Conservation (phyloP, 2,797 vertebrate species). For the Fundulus diaphanus region DNA sequence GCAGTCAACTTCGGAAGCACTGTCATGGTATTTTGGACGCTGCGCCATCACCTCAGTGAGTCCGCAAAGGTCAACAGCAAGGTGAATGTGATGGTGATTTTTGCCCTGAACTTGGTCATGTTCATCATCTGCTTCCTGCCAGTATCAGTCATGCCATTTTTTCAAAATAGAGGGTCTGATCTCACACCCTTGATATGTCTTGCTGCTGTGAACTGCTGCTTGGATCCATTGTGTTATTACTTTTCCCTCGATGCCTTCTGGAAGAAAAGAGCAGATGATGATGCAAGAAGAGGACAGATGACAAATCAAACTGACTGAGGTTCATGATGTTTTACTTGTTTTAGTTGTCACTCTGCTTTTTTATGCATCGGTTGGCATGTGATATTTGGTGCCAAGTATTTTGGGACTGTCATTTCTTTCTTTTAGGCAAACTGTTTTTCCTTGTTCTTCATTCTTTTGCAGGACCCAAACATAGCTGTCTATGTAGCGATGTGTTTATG, state of each 20-base stretch:
- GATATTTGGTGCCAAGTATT: neutral
- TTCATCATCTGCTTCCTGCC: conserved; percentile 64
- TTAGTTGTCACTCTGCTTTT: neutral
- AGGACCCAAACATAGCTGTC: neutral
- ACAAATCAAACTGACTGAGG: neutral
- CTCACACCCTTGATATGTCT: conserved; percentile 37
- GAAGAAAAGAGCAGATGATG: conserved; percentile 53
- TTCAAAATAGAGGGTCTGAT: neutral
- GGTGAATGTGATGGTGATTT: conserved; percentile 72
- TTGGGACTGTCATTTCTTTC: neutral
- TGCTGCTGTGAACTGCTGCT: conserved; percentile 65
- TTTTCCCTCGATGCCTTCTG: conserved; percentile 75
- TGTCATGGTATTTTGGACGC: conserved; percentile 50
- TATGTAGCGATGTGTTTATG: neutral
- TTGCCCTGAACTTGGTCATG: conserved; percentile 67
- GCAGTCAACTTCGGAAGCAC: conserved; percentile 59
- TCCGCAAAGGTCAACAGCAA: conserved; percentile 56
- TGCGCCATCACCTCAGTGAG: conserved; percentile 37
- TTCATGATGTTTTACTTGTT: neutral
- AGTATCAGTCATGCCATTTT: conserved; percentile 14
- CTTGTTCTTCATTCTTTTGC: neutral
- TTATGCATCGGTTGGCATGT: neutral
- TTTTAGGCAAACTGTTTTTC: neutral
- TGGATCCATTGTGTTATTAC: conserved; percentile 74
- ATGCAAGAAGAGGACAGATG: neutral